These are phyloP conservation scores for Festucalex cinctus DNA, from an alignment of 2,113 vertebrate species.

Conservation along the genomic window DNA sequence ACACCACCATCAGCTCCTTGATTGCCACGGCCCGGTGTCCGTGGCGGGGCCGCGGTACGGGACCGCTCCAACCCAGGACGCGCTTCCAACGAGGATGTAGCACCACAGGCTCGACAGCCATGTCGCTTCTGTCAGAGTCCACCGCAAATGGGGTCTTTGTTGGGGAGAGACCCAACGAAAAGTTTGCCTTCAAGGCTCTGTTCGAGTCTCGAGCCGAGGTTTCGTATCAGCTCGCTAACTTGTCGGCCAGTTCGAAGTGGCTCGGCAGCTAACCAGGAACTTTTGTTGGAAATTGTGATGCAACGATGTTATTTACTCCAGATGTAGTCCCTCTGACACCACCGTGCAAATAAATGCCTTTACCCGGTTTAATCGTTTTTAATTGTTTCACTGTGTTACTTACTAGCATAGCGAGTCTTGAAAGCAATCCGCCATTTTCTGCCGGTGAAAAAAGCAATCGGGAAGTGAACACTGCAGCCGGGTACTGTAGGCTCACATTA, in stretches of 20 bases:
- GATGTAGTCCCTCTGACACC: background rate
- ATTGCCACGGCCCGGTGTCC: constrained; percentile 89
- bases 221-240: constrained; percentile 30
- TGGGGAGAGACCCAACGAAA: constrained; percentile 19
- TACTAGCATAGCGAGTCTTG: constrained; percentile 17
- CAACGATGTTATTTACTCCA: background rate
- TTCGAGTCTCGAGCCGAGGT: background rate
- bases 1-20: constrained; percentile 90
- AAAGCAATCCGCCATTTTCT: constrained; percentile 63
- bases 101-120: constrained; percentile 70
- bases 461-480: constrained; percentile 17
- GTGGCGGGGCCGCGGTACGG: constrained; percentile 86
- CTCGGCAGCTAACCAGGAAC: constrained; percentile 8
- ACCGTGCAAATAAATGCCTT: background rate
- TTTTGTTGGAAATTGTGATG: background rate
- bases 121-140: constrained; percentile 15
- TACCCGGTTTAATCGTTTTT: background rate
- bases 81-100: constrained; percentile 89
- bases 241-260: constrained; percentile 13
- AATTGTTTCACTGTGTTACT: background rate
- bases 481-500: constrained; percentile 16
- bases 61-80: constrained; percentile 88
- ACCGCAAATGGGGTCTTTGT: constrained; percentile 1
- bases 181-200: background rate
- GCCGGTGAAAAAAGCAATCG: constrained; percentile 15